phyloP scores from a whole-genome alignment of 2,797 vertebrate species.

The Ctenochaetus hawaiiensis region DNA sequence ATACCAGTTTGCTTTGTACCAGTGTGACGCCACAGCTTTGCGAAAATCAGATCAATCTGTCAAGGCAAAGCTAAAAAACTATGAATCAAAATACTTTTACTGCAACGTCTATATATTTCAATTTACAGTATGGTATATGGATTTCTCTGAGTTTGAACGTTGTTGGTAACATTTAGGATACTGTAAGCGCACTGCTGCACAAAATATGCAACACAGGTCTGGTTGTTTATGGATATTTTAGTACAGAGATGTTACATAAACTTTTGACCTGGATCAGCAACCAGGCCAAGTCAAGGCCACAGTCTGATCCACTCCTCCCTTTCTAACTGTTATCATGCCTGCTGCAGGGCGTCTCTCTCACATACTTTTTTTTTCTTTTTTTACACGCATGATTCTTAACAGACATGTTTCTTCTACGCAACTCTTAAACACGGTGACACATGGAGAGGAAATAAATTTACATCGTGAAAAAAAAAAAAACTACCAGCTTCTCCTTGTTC shows the following conservation, averaged over 20 bases:
- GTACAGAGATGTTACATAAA: not conserved
- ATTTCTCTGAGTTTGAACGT: not conserved
- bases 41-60: too few species aligned
- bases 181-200: not conserved
- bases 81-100: too few species aligned
- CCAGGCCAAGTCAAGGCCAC: constrained; percentile 57
- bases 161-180: not conserved
- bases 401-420: constrained; percentile 21
- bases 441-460: constrained; percentile 50
- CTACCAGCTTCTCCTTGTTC: too few species aligned
- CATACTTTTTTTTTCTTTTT: not conserved
- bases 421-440: constrained; percentile 11
- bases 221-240: too few species aligned
- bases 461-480: too few species aligned
- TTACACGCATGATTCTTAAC: not conserved
- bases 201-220: not conserved
- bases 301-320: constrained; percentile 15
- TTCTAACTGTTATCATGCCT: constrained; percentile 23
- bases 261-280: constrained; percentile 54
- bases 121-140: too few species aligned
- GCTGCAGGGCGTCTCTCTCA: constrained; percentile 19
- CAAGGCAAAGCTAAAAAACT: too few species aligned
- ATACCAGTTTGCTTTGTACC: too few species aligned
- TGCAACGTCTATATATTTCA: too few species aligned
- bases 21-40: too few species aligned